A percentile compares a stretch with the other conserved stretches of the same genome.
These are phyloP conservation scores for Heliconius melpomene DNA, from an alignment of 1,140 invertebrate genomes.

Conservation along the genomic window DNA sequence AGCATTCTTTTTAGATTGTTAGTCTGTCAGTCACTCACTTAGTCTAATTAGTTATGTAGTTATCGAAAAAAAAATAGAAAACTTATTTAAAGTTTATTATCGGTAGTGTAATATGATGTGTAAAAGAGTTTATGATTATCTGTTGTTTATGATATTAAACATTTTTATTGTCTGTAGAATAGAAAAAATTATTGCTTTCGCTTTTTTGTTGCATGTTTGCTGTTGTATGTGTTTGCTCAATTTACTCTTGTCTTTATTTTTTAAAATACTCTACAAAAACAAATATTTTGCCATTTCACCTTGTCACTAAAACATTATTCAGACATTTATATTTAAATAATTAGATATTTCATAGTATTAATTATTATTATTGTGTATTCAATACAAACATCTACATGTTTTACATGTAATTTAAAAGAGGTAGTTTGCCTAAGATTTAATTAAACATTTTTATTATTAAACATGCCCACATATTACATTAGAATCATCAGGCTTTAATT, in stretches of 20 bases:
- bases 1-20: neutral
- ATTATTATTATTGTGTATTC: neutral
- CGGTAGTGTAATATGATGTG: conserved; percentile 7
- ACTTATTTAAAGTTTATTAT: neutral
- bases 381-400: conserved; percentile 2
- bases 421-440: neutral
- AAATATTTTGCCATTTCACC: neutral
- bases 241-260: conserved; percentile 8
- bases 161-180: conserved; percentile 6
- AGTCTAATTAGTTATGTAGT: neutral
- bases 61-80: neutral
- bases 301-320: neutral
- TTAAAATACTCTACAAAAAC: neutral
- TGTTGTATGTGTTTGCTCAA: conserved; percentile 1
- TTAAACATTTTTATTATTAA: neutral
- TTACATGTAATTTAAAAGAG: neutral
- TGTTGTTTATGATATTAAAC: conserved; percentile 5
- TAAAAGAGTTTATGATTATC: conserved; percentile 27
- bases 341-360: neutral
- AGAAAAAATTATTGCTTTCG: conserved; percentile 1
- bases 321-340: conserved; percentile 1
- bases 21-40: neutral
- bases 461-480: neutral
- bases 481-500: neutral
- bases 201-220: conserved; percentile 11